Evolutionary conservation across 2,888 invertebrate species (phyloP).

Genomic region (Sarcophaga rosellei): DNA sequence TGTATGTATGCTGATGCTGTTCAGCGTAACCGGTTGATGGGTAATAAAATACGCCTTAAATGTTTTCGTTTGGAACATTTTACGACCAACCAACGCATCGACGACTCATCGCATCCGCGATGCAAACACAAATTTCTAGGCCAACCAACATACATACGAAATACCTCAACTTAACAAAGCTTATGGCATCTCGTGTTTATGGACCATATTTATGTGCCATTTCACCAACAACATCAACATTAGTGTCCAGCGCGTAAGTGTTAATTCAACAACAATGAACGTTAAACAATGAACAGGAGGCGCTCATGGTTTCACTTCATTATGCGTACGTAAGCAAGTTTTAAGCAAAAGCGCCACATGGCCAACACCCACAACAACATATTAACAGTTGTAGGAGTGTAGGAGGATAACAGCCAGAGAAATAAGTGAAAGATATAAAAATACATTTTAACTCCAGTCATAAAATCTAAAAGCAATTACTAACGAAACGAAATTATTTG

Average conservation of each 20-base stretch:
- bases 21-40: conserved; percentile 17
- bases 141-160: conserved; percentile 28
- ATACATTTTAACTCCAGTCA: conserved; percentile 3
- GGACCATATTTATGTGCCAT: conserved; percentile 13
- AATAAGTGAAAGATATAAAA: neutral
- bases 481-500: neutral
- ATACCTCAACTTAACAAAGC: conserved; percentile 49
- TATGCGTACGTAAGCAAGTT: conserved; percentile 60
- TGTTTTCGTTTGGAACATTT: conserved; percentile 60
- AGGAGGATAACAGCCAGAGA: conserved; percentile 21
- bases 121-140: neutral
- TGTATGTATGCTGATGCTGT: neutral
- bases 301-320: neutral
- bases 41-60: conserved; percentile 63
- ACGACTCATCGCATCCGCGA: neutral
- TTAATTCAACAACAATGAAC: conserved; percentile 50
- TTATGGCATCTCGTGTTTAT: conserved; percentile 60
- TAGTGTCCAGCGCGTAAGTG: conserved; percentile 32
- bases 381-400: conserved; percentile 1
- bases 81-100: conserved; percentile 23
- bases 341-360: conserved; percentile 42
- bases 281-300: conserved; percentile 2
- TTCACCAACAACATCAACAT: neutral
- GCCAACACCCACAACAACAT: conserved; percentile 1
- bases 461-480: conserved; percentile 64